Evolutionary conservation across 2,113 vertebrate genomes (phyloP).

Genomic region (Aegithalos caudatus): DNA sequence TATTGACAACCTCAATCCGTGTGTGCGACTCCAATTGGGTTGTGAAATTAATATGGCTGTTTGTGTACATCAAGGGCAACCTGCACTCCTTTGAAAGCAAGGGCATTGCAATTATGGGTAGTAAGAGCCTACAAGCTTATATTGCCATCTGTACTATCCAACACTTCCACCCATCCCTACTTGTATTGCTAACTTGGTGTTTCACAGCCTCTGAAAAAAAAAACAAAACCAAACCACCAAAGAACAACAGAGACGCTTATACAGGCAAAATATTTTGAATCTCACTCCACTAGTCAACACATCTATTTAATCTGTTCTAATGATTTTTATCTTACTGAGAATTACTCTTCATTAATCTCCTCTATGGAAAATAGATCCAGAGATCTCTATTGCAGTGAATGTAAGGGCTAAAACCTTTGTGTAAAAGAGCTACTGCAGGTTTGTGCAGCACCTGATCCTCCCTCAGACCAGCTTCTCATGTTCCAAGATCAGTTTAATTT

Average conservation of each 20-base stretch:
- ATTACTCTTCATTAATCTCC: background rate
- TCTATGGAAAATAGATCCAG: background rate
- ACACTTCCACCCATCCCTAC: slow-evolving; percentile 49
- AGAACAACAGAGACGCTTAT: slow-evolving; percentile 68
- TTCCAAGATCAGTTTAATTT: background rate
- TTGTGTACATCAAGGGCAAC: slow-evolving; percentile 28
- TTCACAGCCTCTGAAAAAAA: slow-evolving; percentile 65
- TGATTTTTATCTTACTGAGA: slow-evolving; percentile 19
- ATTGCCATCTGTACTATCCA: slow-evolving; percentile 66
- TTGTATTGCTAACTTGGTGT: slow-evolving; percentile 69
- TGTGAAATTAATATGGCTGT: slow-evolving; percentile 58
- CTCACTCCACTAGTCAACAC: slow-evolving; percentile 62
- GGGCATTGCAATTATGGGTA: slow-evolving; percentile 59
- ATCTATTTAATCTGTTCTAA: slow-evolving; percentile 43
- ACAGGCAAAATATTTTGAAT: slow-evolving; percentile 67
- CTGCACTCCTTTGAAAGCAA: slow-evolving; percentile 47
- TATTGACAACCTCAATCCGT: slow-evolving; percentile 20
- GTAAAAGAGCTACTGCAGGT: background rate
- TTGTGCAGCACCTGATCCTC: background rate
- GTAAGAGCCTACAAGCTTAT: slow-evolving; percentile 63
- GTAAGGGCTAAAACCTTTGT: background rate
- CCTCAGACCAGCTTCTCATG: background rate
- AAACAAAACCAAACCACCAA: background rate
- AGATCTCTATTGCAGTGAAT: background rate
- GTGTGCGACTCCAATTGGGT: slow-evolving; percentile 7